phyloP scores from a whole-genome alignment of 2,797 vertebrate species.

The Bradypodion ventrale region DNA sequence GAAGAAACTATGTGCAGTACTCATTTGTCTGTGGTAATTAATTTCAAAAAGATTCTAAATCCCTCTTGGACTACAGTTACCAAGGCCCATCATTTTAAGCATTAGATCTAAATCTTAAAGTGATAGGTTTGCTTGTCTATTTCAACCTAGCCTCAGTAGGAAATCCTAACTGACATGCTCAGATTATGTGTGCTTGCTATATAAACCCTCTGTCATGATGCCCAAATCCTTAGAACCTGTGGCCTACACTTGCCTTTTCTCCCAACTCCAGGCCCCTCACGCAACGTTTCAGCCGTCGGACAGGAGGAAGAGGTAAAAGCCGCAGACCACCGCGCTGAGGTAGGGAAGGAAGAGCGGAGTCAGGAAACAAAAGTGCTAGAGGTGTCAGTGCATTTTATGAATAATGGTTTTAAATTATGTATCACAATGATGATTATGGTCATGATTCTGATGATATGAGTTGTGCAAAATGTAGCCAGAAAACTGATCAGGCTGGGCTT shows the following conservation, averaged over 20 bases:
- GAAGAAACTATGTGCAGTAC: not conserved
- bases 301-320: conserved; percentile 56
- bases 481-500: conserved; percentile 67
- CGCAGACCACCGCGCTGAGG: conserved; percentile 50
- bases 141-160: not conserved
- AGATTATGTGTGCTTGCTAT: not conserved
- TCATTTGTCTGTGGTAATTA: not conserved
- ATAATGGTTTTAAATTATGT: not conserved
- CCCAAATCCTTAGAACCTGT: conserved; percentile 10
- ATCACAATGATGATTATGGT: conserved; percentile 5
- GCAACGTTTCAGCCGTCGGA: conserved; percentile 36
- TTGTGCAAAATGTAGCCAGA: conserved; percentile 55
- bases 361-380: conserved; percentile 47
- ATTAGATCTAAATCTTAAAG: not conserved
- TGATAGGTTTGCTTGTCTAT: not conserved
- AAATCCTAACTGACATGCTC: not conserved
- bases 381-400: conserved; percentile 44
- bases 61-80: not conserved
- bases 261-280: conserved; percentile 34
- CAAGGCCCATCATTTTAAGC: not conserved
- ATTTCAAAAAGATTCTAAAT: not conserved
- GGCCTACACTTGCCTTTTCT: conserved; percentile 43
- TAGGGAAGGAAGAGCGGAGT: conserved; percentile 43
- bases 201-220: not conserved
- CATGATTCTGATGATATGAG: not conserved